Base-by-base conservation (phyloP, 2,113 vertebrate genomes). In the Channa maculata region DNA sequence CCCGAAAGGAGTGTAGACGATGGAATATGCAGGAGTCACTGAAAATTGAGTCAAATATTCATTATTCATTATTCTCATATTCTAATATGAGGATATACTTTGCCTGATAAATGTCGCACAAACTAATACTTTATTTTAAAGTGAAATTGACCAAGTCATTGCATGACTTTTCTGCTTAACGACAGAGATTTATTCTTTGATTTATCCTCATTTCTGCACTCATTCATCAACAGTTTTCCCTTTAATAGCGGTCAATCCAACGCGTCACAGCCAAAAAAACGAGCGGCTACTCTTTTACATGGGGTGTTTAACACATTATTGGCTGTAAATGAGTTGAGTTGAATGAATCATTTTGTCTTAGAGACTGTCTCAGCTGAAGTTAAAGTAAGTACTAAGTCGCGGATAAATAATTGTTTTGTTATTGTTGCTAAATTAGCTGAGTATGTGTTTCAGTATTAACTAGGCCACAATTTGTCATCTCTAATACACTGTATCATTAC, bases 21-120 rank as follows among this genome's bases (percentile, higher is more conserved):
- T 6, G 2, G 67, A 78, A 79, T 51, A 75, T 46, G 49, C 44
- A 65, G 33, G n/a, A 61, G 36, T 73, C 48, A 37, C 51, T 14
- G 46, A 54, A 70, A 86, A 85, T 39, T 83, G 64, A 68, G 78
- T 83, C 60, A 66, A 77, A 82, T 58, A 48, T 63, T 24, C 24
- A 1, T 24, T 24, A 24, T 24, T 24, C 24, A 24, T 24, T 24
- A 24, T 24, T 1, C 24, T 24, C 24, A 24, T 24, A 59, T 50
- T 15, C 39, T 3, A 1, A 53, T 77, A 50, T 59, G 39, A 77
- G 34, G 37, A 24, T 36, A 60, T 54, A 61, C 9, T 58, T 54
- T 46, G 10, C 34, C 51, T 67, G 13, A 80, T 68, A 11, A 79
- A 11, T 41, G 4, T 41, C 39, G 6, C 4, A 41, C 39, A 41